phyloP scores from a whole-genome alignment of 2,113 vertebrate genomes.

The Corythornis cristatus region DNA sequence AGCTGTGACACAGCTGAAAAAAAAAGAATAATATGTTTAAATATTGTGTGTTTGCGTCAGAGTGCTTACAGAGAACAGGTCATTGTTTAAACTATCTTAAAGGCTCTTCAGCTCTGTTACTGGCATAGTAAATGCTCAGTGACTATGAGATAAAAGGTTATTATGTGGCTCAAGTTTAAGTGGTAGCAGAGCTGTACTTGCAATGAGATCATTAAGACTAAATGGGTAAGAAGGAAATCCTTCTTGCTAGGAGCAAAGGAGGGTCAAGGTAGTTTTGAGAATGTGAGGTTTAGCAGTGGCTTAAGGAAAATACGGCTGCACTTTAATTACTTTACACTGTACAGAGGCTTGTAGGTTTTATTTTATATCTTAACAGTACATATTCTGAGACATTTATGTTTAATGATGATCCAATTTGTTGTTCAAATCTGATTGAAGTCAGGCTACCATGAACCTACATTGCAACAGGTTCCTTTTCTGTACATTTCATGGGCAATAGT shows the following conservation, averaged over 20 bases:
- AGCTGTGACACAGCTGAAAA: neutral
- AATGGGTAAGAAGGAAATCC: neutral
- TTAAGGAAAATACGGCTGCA: neutral
- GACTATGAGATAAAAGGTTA: neutral
- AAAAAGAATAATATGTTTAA: neutral
- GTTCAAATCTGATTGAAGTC: conserved; percentile 12
- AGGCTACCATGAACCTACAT: conserved; percentile 11
- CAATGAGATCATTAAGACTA: neutral
- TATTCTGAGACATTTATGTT: conserved; percentile 3
- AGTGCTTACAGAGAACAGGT: neutral
- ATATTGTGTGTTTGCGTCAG: neutral
- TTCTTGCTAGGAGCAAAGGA: neutral
- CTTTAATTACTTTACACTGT: neutral
- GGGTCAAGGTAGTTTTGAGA: neutral
- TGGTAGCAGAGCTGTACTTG: neutral
- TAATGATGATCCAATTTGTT: neutral
- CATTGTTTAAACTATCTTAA: neutral
- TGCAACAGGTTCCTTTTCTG: neutral
- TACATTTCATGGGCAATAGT: neutral
- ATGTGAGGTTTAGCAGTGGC: neutral
- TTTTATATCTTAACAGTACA: neutral
- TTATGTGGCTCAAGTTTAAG: neutral
- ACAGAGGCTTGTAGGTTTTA: neutral
- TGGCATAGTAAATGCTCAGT: neutral
- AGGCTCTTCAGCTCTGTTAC: neutral